Conservation (phyloP, 2,113 vertebrate species). For the Brienomyrus brachyistius region DNA sequence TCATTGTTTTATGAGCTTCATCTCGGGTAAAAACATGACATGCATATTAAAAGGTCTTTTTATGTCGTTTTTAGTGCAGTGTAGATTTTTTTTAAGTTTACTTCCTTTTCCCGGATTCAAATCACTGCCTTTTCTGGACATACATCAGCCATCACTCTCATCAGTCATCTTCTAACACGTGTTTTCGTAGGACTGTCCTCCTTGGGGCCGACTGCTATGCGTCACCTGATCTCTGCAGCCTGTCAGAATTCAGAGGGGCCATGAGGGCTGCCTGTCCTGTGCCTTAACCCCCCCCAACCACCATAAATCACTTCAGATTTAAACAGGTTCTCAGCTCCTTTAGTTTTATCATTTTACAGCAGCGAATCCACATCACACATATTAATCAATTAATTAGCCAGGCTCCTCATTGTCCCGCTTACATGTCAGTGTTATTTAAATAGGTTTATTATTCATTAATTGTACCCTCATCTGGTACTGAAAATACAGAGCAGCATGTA, state of each 20-base stretch:
- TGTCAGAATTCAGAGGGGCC: not conserved
- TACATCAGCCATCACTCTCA: not conserved
- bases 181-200: not conserved
- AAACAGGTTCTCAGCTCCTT: not conserved
- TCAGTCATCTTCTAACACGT: not conserved
- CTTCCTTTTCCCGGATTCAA: not conserved
- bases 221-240: conserved; percentile 1
- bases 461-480: not conserved
- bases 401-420: not conserved
- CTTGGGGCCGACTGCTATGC: not conserved
- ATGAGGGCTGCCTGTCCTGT: not conserved
- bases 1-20: not conserved
- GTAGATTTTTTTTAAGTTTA: not conserved
- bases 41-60: not conserved
- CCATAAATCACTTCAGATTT: not conserved
- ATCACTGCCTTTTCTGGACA: not conserved
- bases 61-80: not conserved
- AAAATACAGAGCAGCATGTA: not conserved
- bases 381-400: not conserved
- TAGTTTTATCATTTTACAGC: not conserved
- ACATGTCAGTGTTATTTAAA: not conserved
- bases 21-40: not conserved
- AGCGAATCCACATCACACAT: not conserved
- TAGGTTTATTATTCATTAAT: not conserved
- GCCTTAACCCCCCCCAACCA: not conserved